A percentile compares a stretch with the other conserved stretches of the same genome.
Evolutionary conservation across 2,797 vertebrate genomes (phyloP).

Genomic region (Gastrophryne carolinensis): DNA sequence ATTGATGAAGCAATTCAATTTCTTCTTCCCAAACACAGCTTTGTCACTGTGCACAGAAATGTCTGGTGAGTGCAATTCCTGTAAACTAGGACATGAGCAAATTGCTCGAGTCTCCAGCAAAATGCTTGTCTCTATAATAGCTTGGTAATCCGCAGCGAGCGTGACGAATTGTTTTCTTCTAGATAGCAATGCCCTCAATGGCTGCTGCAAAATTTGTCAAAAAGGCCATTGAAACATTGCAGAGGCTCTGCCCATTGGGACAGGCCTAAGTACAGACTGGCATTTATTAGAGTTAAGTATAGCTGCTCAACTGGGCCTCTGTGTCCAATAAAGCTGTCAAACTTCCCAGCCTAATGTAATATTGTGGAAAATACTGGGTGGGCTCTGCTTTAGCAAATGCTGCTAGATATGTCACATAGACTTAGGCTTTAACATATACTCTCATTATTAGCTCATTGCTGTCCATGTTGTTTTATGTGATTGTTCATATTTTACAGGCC

Average conservation of each 20-base stretch:
- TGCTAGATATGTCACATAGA: background rate
- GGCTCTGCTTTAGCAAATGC: background rate
- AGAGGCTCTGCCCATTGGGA: constrained; percentile 26
- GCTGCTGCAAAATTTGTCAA: constrained; percentile 36
- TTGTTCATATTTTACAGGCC: no score
- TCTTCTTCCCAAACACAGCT: constrained; percentile 22
- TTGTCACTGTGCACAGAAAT: constrained; percentile 11
- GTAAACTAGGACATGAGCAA: constrained; percentile 35
- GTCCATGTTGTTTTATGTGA: background rate
- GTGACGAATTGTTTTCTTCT: constrained; percentile 39
- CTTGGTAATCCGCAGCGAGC: constrained; percentile 22
- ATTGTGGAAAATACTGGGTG: constrained; percentile 4
- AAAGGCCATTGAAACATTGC: constrained; percentile 38
- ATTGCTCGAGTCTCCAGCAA: constrained; percentile 20
- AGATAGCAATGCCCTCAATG: constrained; percentile 38
- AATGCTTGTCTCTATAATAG: constrained; percentile 37
- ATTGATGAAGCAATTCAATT: constrained; percentile 30
- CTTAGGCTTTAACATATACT: no score
- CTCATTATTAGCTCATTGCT: background rate
- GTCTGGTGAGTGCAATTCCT: constrained; percentile 27
- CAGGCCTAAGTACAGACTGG: constrained; percentile 13
- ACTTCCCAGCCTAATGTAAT: constrained; percentile 1
- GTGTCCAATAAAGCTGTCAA: constrained; percentile 27
- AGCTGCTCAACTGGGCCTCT: constrained; percentile 13
- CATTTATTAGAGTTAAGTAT: constrained; percentile 32